A percentile compares a stretch with the other conserved stretches of the same genome.
These are phyloP conservation scores for Xenops minutus DNA, from an alignment of 2,797 vertebrate species.

Conservation along the genomic window DNA sequence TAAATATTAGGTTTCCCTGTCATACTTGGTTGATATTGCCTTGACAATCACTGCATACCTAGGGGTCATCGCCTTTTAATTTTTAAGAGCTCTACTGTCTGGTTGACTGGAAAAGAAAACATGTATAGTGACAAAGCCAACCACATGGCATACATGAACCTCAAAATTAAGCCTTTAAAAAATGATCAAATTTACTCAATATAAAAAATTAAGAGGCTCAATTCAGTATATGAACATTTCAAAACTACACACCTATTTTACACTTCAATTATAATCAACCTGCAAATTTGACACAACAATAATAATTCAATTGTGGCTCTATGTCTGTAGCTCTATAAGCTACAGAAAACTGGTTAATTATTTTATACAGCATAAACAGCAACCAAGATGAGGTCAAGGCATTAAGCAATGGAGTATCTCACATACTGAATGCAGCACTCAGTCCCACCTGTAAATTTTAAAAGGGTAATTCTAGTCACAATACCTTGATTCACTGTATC, in stretches of 20 bases:
- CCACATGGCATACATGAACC: not conserved
- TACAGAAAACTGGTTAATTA: not conserved
- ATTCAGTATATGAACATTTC: not conserved
- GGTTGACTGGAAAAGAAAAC: not conserved
- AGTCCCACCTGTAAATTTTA: not conserved
- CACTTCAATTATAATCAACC: not conserved
- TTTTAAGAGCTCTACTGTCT: not conserved
- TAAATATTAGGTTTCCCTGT: not conserved
- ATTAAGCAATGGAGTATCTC: not conserved
- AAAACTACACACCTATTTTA: not conserved
- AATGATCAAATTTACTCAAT: not conserved
- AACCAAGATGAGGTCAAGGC: not conserved
- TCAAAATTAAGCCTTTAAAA: not conserved
- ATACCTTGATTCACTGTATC: not conserved
- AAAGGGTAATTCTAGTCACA: not conserved
- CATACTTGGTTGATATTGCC: not conserved
- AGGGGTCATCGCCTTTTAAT: not conserved
- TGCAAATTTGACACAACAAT: not conserved
- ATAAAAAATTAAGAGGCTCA: not conserved
- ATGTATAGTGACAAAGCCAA: not conserved
- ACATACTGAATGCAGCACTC: rapidly evolving
- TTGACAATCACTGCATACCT: not conserved
- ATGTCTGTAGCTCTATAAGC: too few species aligned
- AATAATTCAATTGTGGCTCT: not conserved
- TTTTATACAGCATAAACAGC: not conserved